phyloP scores from a whole-genome alignment of 2,888 invertebrate genomes.

The Hydropsyche betteni region DNA sequence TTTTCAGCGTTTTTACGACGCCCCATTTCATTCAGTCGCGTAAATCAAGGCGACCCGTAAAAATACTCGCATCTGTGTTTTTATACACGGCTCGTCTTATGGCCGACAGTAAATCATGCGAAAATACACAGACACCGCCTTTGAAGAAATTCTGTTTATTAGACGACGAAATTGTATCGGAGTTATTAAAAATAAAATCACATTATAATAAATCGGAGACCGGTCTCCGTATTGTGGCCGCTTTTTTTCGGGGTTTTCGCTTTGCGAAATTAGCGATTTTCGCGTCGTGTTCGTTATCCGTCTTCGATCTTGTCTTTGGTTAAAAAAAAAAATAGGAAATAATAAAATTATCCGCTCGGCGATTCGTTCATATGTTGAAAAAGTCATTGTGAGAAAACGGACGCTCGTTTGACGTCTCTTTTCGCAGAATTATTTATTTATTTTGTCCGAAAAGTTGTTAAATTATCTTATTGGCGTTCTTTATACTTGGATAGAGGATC shows the following conservation, averaged over 20 bases:
- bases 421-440: slow-evolving; percentile 23
- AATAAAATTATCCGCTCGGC: slow-evolving; percentile 10
- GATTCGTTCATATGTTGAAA: neutral
- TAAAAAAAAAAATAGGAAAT: neutral
- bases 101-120: slow-evolving; percentile 34
- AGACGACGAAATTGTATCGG: neutral
- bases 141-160: neutral
- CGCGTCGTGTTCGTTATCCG: no score
- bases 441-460: slow-evolving; percentile 20
- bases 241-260: no score
- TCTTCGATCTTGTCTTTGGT: neutral
- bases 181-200: no score
- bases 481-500: neutral
- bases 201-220: no score
- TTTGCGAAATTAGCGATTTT: no score
- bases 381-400: slow-evolving; percentile 19
- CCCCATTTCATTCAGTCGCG: slow-evolving; percentile 31
- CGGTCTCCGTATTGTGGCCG: no score
- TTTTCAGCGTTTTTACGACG: slow-evolving; percentile 21
- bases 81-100: slow-evolving; percentile 23
- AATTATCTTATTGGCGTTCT: slow-evolving; percentile 20
- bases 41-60: slow-evolving; percentile 11
- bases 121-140: slow-evolving; percentile 31
- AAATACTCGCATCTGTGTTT: slow-evolving; percentile 19
- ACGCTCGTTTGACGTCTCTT: slow-evolving; percentile 1